Evolutionary conservation across 23 tunicate genomes (phyloP), one percentile per base, ranked within the genome.

Genomic region (Ascidia mentula): DNA sequence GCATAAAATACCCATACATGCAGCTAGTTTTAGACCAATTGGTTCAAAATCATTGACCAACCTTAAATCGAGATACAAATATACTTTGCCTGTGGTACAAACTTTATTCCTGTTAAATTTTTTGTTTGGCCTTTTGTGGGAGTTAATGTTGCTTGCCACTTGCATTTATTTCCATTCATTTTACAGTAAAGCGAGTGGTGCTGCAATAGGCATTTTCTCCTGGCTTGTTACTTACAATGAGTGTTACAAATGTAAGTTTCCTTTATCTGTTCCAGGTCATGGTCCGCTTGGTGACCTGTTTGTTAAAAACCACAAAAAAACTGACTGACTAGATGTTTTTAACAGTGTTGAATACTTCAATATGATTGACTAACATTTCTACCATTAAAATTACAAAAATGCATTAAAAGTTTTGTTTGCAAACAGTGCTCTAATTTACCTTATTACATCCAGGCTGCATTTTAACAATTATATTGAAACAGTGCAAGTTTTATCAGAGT

Each of bases 161-260:
- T 93, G 94, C 74, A 38, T 93, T 31, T 88, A 82, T 80, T 93
- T 87, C 70, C 98, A 93, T 42, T 79, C 86, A 45, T 93, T 83
- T 71, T 70, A 70, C 17, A 78, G 84, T 75, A 93, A 88, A 82
- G 80, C 89, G 0, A 28, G 84, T 6, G 98, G 89, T 33, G 84
- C 85, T 1, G 65, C 72, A 20, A 59, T 86, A 37, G 98, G 81
- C 6, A 88, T 93, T 15, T 34, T 84, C 8, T 87, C 92, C 39
- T 88, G 93, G 98, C 79, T 87, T 80, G 82, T 75, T 5, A 81
- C 85, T 22, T 89, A 89, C 82, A 78, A 85, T 45, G 89, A 84
- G 40, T 84, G 82, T 80, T 89, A 61, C 42, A 84, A 79, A 45
- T 28, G 40, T 60, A 72, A 39, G 59, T 46, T 60, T 18, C 86